Evolutionary conservation across 2,888 invertebrate genomes (phyloP).

Genomic region (Corbicula japonica): DNA sequence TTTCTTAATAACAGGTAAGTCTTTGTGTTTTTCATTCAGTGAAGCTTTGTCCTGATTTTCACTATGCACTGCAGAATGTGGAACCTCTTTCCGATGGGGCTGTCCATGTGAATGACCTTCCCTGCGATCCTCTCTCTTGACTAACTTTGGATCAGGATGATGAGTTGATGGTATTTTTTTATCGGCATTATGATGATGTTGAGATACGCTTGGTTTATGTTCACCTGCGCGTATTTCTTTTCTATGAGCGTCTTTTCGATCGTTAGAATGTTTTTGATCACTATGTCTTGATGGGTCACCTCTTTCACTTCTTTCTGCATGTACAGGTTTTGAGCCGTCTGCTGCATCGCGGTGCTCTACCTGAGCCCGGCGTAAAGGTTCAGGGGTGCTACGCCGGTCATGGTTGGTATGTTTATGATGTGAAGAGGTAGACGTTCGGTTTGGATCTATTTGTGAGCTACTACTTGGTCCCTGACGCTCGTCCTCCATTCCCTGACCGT

Average conservation of each 20-base stretch:
- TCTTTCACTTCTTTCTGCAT: too few species aligned
- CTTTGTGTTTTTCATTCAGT: conserved; percentile 16
- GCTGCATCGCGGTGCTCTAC: conserved; percentile 18
- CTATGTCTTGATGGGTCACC: too few species aligned
- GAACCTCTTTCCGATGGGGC: conserved; percentile 35
- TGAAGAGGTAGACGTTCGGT: conserved; percentile 36
- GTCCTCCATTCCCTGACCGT: conserved; percentile 13
- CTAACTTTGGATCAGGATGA: conserved; percentile 19
- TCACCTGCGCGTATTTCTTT: conserved; percentile 31
- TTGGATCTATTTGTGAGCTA: conserved; percentile 5
- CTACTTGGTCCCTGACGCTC: not conserved
- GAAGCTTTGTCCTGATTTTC: conserved; percentile 20
- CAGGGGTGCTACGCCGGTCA: conserved; percentile 58
- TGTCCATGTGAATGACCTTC: conserved; percentile 27
- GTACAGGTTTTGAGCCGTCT: too few species aligned
- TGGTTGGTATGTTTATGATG: conserved; percentile 61
- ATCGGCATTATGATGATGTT: conserved; percentile 22
- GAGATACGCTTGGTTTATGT: conserved; percentile 16
- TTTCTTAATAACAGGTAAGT: conserved; percentile 23
- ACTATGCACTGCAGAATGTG: conserved; percentile 13
- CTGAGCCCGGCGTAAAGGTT: conserved; percentile 57
- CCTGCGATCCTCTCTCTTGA: conserved; percentile 22
- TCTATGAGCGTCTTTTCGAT: conserved; percentile 45
- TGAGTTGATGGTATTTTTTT: conserved; percentile 13
- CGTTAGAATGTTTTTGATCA: conserved; percentile 35